Percentiles rank a stretch among this genome's conserved stretches.
Evolutionary conservation across 2,113 vertebrate species (phyloP).

Genomic region (Planiliza haematocheilus): DNA sequence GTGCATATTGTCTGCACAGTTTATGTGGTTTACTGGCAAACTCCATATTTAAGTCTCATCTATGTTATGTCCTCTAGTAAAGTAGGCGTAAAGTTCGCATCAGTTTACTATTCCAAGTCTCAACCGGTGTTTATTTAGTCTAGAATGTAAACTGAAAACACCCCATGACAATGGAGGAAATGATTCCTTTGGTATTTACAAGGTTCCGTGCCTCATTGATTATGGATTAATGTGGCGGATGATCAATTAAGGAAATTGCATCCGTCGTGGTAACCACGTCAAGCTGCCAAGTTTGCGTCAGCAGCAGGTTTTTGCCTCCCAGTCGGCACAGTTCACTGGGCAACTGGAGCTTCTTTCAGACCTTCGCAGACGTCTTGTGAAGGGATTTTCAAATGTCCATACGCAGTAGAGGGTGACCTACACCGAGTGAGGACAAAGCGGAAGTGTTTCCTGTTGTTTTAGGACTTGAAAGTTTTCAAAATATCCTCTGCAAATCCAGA

Average conservation of each 20-base stretch:
- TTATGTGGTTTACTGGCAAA: no score
- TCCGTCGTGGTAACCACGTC: slow-evolving; percentile 38
- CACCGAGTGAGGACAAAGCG: slow-evolving; percentile 15
- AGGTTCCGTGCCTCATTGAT: slow-evolving; percentile 24
- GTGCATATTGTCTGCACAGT: neutral
- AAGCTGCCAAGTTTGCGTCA: slow-evolving; percentile 46
- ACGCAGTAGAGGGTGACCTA: slow-evolving; percentile 9
- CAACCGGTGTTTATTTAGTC: neutral
- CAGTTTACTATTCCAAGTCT: neutral
- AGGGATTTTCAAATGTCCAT: neutral
- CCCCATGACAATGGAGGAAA: slow-evolving; percentile 1
- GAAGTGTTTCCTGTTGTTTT: no score
- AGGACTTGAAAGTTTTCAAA: neutral
- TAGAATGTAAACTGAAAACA: neutral
- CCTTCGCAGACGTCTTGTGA: neutral
- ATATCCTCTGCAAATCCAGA: neutral
- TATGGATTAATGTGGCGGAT: slow-evolving; percentile 25
- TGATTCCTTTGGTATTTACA: slow-evolving; percentile 21
- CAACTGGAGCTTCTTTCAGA: slow-evolving; percentile 7
- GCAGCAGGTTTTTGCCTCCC: slow-evolving; percentile 47
- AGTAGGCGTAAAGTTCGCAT: no score
- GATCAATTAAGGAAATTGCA: slow-evolving; percentile 54
- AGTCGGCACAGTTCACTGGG: slow-evolving; percentile 29
- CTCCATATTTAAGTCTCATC: no score
- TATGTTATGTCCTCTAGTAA: no score